These are phyloP conservation scores for Sialia sialis DNA, from an alignment of 2,113 vertebrate species.

Conservation along the genomic window DNA sequence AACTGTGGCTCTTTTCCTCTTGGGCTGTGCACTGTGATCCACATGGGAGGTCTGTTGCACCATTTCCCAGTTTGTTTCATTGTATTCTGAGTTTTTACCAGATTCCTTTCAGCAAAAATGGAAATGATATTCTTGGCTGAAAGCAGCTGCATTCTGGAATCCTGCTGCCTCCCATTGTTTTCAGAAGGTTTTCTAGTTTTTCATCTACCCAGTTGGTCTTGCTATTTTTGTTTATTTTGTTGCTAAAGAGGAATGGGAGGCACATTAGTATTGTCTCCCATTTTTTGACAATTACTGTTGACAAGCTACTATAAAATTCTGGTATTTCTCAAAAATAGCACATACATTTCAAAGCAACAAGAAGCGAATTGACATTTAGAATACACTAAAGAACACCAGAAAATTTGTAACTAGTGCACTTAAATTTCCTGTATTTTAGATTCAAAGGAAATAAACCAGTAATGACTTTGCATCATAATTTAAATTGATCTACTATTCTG, in stretches of 20 bases:
- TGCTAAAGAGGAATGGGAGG: neutral
- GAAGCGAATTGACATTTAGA: neutral
- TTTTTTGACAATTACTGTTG: neutral
- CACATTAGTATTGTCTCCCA: neutral
- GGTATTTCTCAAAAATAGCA: constrained; percentile 4
- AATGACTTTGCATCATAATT: neutral
- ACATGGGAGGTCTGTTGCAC: constrained; percentile 5
- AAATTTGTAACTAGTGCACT: neutral
- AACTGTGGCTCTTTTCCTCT: neutral
- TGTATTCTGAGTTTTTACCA: neutral
- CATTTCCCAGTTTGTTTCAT: neutral
- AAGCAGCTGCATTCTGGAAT: neutral
- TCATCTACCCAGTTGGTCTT: constrained; percentile 32
- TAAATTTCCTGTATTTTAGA: neutral
- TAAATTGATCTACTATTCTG: neutral
- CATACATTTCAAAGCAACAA: neutral
- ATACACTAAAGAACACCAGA: neutral
- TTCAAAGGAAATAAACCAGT: neutral
- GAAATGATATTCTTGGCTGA: neutral
- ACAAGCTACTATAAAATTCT: constrained; percentile 12
- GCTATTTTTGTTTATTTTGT: constrained; percentile 17
- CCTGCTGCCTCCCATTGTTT: neutral
- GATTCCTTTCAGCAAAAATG: neutral
- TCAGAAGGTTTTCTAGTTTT: constrained; percentile 23
- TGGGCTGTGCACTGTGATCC: neutral